Conservation (phyloP, 1,140 invertebrate species). For the Ceratosolen solmsi region DNA sequence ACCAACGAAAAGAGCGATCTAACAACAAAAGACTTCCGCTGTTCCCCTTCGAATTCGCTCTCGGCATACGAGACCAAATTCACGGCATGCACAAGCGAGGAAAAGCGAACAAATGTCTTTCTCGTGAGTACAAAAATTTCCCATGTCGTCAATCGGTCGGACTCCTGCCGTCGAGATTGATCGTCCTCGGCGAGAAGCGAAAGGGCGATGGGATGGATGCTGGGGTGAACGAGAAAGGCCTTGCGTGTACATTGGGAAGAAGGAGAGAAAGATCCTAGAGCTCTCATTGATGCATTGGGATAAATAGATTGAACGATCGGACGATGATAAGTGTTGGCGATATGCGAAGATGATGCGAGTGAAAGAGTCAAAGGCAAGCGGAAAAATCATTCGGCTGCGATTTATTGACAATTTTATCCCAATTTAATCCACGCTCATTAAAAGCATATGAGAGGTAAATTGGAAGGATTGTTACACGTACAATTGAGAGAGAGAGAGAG, state of each 20-base stretch:
- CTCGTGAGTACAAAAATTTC: neutral
- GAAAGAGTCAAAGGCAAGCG: neutral
- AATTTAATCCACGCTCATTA: neutral
- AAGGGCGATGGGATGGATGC: neutral
- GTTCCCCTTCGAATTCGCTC: neutral
- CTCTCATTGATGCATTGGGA: neutral
- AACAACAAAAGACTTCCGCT: constrained; percentile 1
- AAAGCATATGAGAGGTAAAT: neutral
- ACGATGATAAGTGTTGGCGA: neutral
- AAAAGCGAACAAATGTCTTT: constrained; percentile 6
- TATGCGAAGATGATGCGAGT: neutral
- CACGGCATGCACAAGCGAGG: neutral
- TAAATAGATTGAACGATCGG: neutral
- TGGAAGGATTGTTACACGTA: neutral
- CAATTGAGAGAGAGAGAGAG: too few relatives aligned
- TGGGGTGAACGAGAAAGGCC: neutral
- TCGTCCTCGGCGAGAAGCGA: neutral
- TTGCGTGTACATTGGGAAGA: neutral
- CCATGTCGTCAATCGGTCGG: neutral
- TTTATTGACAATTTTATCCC: neutral
- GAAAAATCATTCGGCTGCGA: neutral
- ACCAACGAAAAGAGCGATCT: neutral
- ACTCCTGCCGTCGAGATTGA: constrained; percentile 13
- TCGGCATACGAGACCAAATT: neutral
- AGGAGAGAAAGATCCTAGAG: neutral